Evolutionary conservation across 2,113 vertebrate species (phyloP).

Genomic region (Ivindomyrus marchei): DNA sequence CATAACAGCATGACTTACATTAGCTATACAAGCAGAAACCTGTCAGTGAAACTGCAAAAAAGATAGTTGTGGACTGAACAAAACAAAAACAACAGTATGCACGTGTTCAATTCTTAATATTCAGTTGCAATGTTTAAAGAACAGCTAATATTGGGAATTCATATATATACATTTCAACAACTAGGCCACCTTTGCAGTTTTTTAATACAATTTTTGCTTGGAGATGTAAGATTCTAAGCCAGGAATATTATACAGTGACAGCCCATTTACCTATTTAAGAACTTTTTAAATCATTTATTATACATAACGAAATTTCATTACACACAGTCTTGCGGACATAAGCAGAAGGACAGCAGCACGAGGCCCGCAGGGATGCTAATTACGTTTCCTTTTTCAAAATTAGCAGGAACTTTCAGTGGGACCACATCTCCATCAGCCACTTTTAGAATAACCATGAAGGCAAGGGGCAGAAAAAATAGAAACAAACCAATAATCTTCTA

Average conservation of each 20-base stretch:
- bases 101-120: background rate
- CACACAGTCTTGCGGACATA: constrained; percentile 70
- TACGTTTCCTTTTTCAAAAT: constrained; percentile 79
- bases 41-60: background rate
- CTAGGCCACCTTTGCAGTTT: background rate
- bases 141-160: background rate
- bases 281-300: constrained; percentile 69
- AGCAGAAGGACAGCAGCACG: constrained; percentile 67
- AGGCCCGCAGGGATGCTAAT: constrained; percentile 93
- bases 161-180: background rate
- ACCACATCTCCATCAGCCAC: constrained; percentile 79
- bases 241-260: background rate
- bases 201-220: background rate
- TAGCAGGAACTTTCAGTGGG: constrained; percentile 90
- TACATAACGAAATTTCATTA: constrained; percentile 71
- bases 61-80: background rate
- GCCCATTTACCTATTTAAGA: constrained; percentile 12
- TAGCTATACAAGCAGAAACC: background rate
- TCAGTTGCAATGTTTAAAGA: background rate
- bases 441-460: constrained; percentile 55
- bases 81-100: background rate
- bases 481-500: constrained; percentile 87
- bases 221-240: background rate
- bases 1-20: background rate
- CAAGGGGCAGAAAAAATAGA: constrained; percentile 68